phyloP scores from a whole-genome alignment of 2,888 invertebrate genomes.

The Eristalinus sepulchralis region DNA sequence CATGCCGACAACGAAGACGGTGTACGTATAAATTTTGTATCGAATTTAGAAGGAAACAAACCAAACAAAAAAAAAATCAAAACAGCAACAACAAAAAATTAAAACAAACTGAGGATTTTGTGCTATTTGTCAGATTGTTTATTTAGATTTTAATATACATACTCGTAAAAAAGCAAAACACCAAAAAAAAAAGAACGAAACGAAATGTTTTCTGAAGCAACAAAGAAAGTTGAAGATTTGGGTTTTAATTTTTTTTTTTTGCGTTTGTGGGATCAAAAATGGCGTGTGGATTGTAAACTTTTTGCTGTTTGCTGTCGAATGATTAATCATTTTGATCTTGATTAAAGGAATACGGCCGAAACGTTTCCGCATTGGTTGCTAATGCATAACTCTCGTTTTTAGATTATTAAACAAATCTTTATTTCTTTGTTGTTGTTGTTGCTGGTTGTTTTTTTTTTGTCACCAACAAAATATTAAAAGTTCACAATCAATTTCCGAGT shows the following conservation, averaged over 20 bases:
- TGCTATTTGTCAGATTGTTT: conserved; percentile 59
- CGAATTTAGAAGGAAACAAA: conserved; percentile 7
- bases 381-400: conserved; percentile 41
- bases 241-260: not conserved
- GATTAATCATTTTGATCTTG: conserved; percentile 53
- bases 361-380: conserved; percentile 40
- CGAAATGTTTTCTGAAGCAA: conserved; percentile 21
- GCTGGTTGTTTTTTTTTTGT: conserved; percentile 17
- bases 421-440: not conserved
- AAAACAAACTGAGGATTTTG: not conserved
- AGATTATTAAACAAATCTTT: not conserved
- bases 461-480: not conserved
- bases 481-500: conserved; percentile 34
- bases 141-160: conserved; percentile 60
- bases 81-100: no score
- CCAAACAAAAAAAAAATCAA: not conserved
- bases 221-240: conserved; percentile 15
- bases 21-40: conserved; percentile 55
- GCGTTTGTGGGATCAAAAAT: conserved; percentile 26
- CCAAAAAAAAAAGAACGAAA: conserved; percentile 25
- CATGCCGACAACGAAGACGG: not conserved
- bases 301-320: not conserved
- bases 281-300: conserved; percentile 51
- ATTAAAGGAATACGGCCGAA: conserved; percentile 25
- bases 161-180: conserved; percentile 49